Evolutionary conservation across 2,113 vertebrate genomes (phyloP).

Genomic region (Odobenus rosmarus): DNA sequence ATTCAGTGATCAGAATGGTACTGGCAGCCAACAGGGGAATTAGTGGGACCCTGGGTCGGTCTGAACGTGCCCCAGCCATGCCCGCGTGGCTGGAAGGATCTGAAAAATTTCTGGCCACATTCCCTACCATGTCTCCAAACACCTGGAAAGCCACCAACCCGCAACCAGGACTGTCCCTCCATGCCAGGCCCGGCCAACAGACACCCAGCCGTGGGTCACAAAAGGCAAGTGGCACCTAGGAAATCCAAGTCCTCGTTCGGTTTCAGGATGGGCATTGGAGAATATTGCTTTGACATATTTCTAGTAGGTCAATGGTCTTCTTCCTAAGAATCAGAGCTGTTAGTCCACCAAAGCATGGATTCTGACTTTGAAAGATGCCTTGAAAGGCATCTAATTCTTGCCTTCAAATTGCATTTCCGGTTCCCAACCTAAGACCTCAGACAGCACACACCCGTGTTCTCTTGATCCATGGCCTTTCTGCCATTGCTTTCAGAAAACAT

Average conservation of each 20-base stretch:
- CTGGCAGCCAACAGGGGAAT: not conserved
- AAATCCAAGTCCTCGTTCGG: not conserved
- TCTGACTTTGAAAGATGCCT: not conserved
- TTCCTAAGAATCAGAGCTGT: not conserved
- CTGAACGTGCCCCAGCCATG: not conserved
- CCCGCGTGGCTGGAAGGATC: not conserved
- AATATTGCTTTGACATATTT: not conserved
- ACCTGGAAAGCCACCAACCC: not conserved
- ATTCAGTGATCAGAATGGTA: not conserved
- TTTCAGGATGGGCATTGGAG: not conserved
- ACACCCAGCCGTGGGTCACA: not conserved
- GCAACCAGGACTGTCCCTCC: no score
- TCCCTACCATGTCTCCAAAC: rapidly evolving
- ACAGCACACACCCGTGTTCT: not conserved
- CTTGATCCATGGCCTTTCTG: not conserved
- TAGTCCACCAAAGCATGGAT: rapidly evolving
- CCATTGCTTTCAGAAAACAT: not conserved
- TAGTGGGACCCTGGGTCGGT: not conserved
- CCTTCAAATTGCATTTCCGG: not conserved
- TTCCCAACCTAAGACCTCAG: not conserved
- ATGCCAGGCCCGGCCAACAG: rapidly evolving
- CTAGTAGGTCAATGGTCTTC: not conserved
- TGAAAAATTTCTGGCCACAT: rapidly evolving
- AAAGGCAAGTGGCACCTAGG: not conserved
- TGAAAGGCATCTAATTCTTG: not conserved